Conservation (phyloP, 2,797 vertebrate species). For the Varecia variegata region DNA sequence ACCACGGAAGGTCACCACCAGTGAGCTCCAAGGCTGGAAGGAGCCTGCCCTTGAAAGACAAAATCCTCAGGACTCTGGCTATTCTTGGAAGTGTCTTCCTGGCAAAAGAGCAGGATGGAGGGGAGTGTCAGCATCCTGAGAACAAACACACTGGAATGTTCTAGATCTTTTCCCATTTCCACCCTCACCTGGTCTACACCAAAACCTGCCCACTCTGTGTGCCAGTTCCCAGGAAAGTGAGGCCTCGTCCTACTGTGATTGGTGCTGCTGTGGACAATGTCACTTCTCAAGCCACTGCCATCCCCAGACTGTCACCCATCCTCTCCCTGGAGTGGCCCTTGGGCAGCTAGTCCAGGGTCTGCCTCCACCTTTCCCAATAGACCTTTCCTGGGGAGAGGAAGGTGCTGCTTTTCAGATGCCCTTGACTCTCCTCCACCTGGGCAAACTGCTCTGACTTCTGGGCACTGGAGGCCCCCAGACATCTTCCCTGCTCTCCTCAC, state of each 20-base stretch:
- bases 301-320: neutral
- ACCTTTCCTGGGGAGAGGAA: neutral
- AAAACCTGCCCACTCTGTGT: fast-evolving
- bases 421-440: neutral
- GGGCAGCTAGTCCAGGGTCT: neutral
- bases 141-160: neutral
- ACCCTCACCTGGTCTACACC: neutral
- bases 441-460: neutral
- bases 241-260: neutral
- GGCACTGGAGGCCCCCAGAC: neutral
- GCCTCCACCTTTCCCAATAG: neutral
- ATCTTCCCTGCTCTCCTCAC: neutral
- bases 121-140: fast-evolving
- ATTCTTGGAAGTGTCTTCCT: fast-evolving
- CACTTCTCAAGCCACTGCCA: neutral
- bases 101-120: fast-evolving
- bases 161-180: neutral
- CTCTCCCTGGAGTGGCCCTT: neutral
- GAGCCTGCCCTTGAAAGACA: neutral
- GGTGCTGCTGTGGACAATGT: fast-evolving
- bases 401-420: neutral
- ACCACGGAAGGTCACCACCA: fast-evolving
- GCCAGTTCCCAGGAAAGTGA: neutral
- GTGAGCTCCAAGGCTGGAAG: neutral
- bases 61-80: too few relatives aligned